phyloP scores from a whole-genome alignment of 2,797 vertebrate species.

The Prunella strophiata region DNA sequence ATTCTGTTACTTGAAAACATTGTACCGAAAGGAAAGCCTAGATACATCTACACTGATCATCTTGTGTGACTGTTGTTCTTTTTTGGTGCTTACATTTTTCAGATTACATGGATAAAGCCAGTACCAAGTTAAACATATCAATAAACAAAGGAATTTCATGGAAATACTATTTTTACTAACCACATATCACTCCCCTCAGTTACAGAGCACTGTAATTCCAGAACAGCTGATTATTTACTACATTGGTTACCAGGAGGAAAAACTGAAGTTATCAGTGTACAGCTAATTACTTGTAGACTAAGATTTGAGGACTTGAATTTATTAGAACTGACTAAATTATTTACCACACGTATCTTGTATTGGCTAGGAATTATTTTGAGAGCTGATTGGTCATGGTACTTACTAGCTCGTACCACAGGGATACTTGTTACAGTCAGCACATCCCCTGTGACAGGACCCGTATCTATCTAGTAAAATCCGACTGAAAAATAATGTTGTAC shows the following conservation, averaged over 20 bases:
- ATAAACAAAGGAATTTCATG: neutral
- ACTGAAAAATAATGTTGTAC: constrained; percentile 66
- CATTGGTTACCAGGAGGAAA: neutral
- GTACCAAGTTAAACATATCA: neutral
- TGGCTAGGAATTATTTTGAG: neutral
- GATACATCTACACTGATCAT: neutral
- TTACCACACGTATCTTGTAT: neutral
- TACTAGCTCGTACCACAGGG: constrained; percentile 16
- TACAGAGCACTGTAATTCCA: neutral
- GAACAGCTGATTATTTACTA: neutral
- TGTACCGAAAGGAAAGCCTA: neutral
- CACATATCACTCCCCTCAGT: neutral
- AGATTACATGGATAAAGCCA: constrained; percentile 31
- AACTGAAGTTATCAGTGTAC: neutral
- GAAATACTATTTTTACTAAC: constrained; percentile 6
- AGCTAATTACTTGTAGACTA: constrained; percentile 10
- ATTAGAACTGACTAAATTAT: constrained; percentile 35
- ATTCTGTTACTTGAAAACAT: constrained; percentile 59
- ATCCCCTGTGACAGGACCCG: neutral
- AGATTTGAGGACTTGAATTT: constrained; percentile 51
- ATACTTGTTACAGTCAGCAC: constrained; percentile 20
- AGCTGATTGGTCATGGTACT: constrained; percentile 33
- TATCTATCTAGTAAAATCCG: constrained; percentile 19
- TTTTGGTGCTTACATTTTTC: constrained; percentile 55
- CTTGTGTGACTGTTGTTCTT: neutral